Base-by-base conservation (phyloP, 2,797 vertebrate species). In the Sebastes umbrosus region DNA sequence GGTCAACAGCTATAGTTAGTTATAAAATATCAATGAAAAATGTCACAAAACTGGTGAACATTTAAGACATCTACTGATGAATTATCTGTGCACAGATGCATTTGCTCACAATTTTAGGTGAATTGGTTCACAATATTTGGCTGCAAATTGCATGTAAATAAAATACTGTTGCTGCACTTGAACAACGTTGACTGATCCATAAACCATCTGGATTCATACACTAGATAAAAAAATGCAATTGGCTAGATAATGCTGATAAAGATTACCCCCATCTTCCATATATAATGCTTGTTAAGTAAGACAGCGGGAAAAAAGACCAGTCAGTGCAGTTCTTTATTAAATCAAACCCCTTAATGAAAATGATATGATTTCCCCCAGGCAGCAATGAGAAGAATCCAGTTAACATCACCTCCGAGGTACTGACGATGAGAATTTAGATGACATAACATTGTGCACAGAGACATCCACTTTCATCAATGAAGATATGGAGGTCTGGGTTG, bases 281-380 rank as follows among this genome's bases (percentile, higher is more conserved):
- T 64, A 6, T 67, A 27, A 62, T 62, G n/a, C 12, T 64, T 50
- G 10, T 62, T 25, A 91, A 90, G 50, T 57, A 90, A 1, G 6
- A 86, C 83, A 84, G 36, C 3, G 4, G 5, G 4, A 58, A 75
- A 73, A 66, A 77, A 72, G 6, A 58, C 13, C 14, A 79, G 66
- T 71, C 39, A 67, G 46, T 69, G 58, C 34, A 75, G 27, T 80
- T 64, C 77, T 93, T 91, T 92, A 95, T 94, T 94, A 39, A 86
- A 87, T 70, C 54, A 79, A 85, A 82, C 22, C 36, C 22, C 74
- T 71, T 64, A 1, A 77, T 79, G 29, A 54, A 85, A 85, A 67
- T 43, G 14, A 73, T 46, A 79, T 25, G 13, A 55, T 76, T 73
- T 72, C 50, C 54, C 24, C 13, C 43, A 75, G 50, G 54, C n/a